Evolutionary conservation across 2,113 vertebrate genomes (phyloP), one percentile per base, ranked within the genome.

Genomic region (Nyctibius bracteatus): DNA sequence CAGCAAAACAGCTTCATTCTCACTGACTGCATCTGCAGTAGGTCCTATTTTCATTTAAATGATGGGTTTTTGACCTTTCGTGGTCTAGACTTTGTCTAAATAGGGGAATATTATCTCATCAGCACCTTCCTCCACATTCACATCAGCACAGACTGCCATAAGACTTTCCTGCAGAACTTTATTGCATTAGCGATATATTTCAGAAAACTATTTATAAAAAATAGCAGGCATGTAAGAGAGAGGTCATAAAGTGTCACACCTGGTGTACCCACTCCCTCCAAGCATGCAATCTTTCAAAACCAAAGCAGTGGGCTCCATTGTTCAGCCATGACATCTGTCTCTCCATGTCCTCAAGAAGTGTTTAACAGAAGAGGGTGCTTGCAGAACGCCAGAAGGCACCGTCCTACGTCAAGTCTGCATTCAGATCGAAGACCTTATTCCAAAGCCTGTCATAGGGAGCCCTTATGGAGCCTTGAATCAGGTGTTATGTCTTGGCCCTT

Each of bases 1-100:
- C 35, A 86, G 41, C 49, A 63, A 63, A 95, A 33, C 35, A 88
- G 33, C 47, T 83, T 86, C 19, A 5, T 19, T 83, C 14, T 35
- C 41, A 37, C 54, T 35, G 35, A 65, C 16, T 39, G 10, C 18
- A 17, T 25, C 31, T 70, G 31, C 44, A 57, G 44, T 14, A 84
- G 61, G 31, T 9, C 30, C 21, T 54, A 37, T 86, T 91, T 86
- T 77, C 27, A 86, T 81, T 86, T 68, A 83, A 95, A 83, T 47
- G 3, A 35, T 22, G n/a, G 6, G 3, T 41, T 95, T 78, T 94
- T 58, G 66, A 33, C 15, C 4, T 71, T 73, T 23, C 1, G 1
- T 51, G 14, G 28, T 63, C 24, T 81, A 52, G 30, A 84, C 25
- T 35, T 74, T 28, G n/a, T 62, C 83, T 74, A 35, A 71, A 39